Conservation (phyloP, 2,888 invertebrate genomes). For the Limnephilus rhombicus region DNA sequence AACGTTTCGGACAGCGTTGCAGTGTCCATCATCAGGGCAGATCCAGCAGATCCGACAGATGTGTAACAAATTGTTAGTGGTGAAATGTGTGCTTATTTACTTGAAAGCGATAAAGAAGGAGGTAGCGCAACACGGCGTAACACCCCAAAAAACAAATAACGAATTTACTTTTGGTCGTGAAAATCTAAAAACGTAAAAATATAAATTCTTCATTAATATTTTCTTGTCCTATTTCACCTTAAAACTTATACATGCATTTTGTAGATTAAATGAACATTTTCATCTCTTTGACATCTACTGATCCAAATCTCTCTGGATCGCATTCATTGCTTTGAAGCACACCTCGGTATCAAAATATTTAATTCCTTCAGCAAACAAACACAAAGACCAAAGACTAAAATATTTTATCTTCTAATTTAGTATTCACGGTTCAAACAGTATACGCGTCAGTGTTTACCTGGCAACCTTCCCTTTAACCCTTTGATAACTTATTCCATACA, state of each 20-base stretch:
- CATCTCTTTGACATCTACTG: background rate
- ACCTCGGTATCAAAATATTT: background rate
- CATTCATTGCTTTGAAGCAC: background rate
- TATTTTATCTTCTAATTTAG: conserved; percentile 17
- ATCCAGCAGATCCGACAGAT: too few species aligned
- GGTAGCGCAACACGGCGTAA: too few species aligned
- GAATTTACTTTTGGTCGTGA: too few species aligned
- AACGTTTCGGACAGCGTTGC: too few species aligned
- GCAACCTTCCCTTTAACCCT: background rate
- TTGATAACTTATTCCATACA: background rate
- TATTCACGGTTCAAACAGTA: conserved; percentile 24
- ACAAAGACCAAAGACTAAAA: background rate
- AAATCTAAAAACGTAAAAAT: background rate
- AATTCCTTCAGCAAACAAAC: background rate
- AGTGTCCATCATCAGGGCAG: too few species aligned
- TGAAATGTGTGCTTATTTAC: too few species aligned
- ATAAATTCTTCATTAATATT: background rate
- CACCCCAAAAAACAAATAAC: too few species aligned
- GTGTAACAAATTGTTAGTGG: too few species aligned
- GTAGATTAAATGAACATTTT: background rate
- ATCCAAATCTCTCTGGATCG: background rate
- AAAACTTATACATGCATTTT: background rate
- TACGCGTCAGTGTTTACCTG: background rate
- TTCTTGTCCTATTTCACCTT: background rate
- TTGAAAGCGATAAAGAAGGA: too few species aligned